Conservation (phyloP, 2,113 vertebrate genomes). For the Macquaria ambigua region DNA sequence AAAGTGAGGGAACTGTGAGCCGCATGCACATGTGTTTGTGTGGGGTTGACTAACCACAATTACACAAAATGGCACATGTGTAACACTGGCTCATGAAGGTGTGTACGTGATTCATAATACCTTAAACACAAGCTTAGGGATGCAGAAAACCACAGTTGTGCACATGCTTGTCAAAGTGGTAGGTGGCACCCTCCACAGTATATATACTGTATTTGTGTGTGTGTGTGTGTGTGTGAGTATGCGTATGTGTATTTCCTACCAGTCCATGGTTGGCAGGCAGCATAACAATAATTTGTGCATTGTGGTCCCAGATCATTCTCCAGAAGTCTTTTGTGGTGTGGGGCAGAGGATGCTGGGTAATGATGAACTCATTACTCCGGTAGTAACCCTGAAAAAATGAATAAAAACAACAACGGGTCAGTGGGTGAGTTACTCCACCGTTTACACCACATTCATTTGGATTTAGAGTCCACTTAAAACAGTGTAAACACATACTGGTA, state of each 20-base stretch:
- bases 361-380: slow-evolving; percentile 96
- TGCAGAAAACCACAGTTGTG: too few relatives aligned
- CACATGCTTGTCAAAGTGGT: not conserved
- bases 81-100: not conserved
- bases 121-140: not conserved
- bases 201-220: not conserved
- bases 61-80: not conserved
- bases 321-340: slow-evolving; percentile 98
- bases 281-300: slow-evolving; percentile 97
- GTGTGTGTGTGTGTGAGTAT: slow-evolving; percentile 1
- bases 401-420: not conserved
- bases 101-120: not conserved
- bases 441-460: not conserved
- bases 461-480: not conserved
- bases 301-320: slow-evolving; percentile 99
- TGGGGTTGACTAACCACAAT: not conserved
- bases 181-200: not conserved
- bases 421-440: not conserved
- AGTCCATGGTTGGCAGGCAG: slow-evolving; percentile 94
- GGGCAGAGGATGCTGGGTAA: slow-evolving; percentile 96
- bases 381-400: slow-evolving; percentile 88
- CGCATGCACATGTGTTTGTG: not conserved
- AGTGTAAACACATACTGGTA: not conserved
- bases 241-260: slow-evolving; percentile 81
- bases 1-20: too few relatives aligned